phyloP scores from a whole-genome alignment of 2,113 vertebrate genomes.

The Stigmatopora nigra region DNA sequence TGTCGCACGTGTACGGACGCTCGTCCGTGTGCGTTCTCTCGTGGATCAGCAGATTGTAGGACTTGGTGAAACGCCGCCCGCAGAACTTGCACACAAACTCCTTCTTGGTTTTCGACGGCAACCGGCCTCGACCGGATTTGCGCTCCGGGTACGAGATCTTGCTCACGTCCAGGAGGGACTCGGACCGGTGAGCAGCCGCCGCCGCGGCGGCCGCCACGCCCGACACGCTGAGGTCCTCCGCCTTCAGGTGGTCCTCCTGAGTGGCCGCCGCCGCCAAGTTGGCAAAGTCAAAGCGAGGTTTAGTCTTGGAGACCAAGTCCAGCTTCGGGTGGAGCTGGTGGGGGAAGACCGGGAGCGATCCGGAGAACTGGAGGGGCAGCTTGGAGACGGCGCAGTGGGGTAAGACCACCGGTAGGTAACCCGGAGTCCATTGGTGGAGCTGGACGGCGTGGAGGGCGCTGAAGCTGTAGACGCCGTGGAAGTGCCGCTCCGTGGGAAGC shows the following conservation, averaged over 20 bases:
- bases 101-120: constrained; percentile 98
- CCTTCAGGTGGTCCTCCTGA: constrained; percentile 87
- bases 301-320: constrained; percentile 77
- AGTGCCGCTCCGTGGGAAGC: constrained; percentile 83
- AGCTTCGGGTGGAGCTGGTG: constrained; percentile 83
- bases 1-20: constrained; percentile 94
- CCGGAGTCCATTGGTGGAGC: constrained; percentile 95
- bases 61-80: constrained; percentile 97
- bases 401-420: constrained; percentile 84
- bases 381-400: constrained; percentile 89
- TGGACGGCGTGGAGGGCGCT: constrained; percentile 91
- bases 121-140: constrained; percentile 85
- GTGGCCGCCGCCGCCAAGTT: constrained; percentile 93
- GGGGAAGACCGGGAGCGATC: constrained; percentile 88
- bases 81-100: constrained; percentile 99
- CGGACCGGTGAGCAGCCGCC: constrained; percentile 34
- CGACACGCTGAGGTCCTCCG: constrained; percentile 75
- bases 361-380: constrained; percentile 80
- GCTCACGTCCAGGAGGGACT: constrained; percentile 81
- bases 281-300: constrained; percentile 96
- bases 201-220: constrained; percentile 5
- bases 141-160: constrained; percentile 89
- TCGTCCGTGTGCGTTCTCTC: constrained; percentile 97
- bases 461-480: constrained; percentile 91
- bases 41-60: constrained; percentile 96